These are phyloP conservation scores for Epinephelus awoara DNA, from an alignment of 2,797 vertebrate species.

Conservation along the genomic window DNA sequence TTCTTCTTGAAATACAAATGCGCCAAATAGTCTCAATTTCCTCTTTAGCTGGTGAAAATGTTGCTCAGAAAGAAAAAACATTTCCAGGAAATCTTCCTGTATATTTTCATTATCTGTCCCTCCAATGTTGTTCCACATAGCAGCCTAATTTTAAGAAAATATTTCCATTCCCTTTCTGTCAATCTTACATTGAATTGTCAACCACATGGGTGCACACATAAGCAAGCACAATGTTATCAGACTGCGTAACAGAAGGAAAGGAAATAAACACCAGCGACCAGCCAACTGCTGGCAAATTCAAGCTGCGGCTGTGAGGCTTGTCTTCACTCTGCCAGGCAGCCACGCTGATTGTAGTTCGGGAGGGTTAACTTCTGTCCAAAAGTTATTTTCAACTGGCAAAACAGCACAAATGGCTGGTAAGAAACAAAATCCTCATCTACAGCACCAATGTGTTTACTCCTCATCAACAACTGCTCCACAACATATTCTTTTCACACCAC, in stretches of 20 bases:
- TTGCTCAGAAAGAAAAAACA: not conserved
- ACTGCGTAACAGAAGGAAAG: constrained; percentile 49
- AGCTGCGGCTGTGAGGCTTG: constrained; percentile 28
- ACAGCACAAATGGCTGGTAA: constrained; percentile 19
- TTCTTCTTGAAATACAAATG: not conserved
- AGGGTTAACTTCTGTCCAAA: constrained; percentile 37
- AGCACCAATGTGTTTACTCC: constrained; percentile 14
- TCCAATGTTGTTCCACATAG: not conserved
- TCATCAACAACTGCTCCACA: constrained; percentile 34
- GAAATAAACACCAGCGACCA: constrained; percentile 53
- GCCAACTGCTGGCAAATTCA: constrained; percentile 59
- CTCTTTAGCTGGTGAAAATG: not conserved
- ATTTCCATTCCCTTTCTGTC: constrained; percentile 43
- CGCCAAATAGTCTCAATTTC: not conserved
- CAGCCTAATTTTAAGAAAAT: constrained; percentile 27
- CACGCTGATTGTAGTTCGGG: constrained; percentile 12
- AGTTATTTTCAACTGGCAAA: constrained; percentile 35
- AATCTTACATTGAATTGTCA: constrained; percentile 50
- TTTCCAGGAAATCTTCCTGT: constrained; percentile 15
- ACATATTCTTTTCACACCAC: constrained; percentile 15
- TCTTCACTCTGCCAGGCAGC: constrained; percentile 37
- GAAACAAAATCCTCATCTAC: constrained; percentile 16
- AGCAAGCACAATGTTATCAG: constrained; percentile 54
- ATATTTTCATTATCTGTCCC: constrained; percentile 18
- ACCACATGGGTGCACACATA: constrained; percentile 23